Conservation (phyloP, 2,888 invertebrate species). For the Geophilus truncorum region DNA sequence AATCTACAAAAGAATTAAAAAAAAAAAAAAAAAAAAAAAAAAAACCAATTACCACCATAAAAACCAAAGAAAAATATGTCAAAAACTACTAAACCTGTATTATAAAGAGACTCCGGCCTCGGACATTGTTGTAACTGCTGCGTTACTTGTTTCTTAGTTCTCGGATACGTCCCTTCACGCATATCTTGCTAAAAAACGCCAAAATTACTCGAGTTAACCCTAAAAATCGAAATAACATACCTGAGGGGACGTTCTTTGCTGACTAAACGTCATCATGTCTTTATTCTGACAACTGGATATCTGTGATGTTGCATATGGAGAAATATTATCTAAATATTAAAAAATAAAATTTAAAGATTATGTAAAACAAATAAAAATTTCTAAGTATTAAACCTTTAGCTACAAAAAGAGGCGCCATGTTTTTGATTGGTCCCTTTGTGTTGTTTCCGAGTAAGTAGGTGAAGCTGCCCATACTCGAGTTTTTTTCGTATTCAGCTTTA, state of each 20-base stretch:
- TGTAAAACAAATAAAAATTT: no score
- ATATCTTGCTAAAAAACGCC: background rate
- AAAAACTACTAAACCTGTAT: background rate
- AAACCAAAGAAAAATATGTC: no score
- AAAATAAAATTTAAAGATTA: background rate
- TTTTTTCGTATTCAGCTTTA: conserved; percentile 28
- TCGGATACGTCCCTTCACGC: conserved; percentile 22
- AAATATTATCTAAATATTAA: conserved; percentile 2
- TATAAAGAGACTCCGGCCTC: background rate
- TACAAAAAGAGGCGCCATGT: background rate
- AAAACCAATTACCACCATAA: no score
- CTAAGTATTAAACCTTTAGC: background rate
- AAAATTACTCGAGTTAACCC: background rate
- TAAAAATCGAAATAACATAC: background rate
- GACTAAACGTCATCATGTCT: conserved; percentile 28
- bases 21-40: no score
- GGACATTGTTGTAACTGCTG: conserved; percentile 25
- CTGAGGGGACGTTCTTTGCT: conserved; percentile 10
- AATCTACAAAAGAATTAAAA: background rate
- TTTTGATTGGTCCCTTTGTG: background rate
- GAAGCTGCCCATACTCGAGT: conserved; percentile 29
- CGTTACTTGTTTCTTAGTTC: conserved; percentile 14
- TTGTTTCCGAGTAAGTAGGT: conserved; percentile 10
- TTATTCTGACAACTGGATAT: background rate
- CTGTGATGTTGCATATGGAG: conserved; percentile 28